Conservation (phyloP, 2,113 vertebrate species). For the Solea senegalensis region DNA sequence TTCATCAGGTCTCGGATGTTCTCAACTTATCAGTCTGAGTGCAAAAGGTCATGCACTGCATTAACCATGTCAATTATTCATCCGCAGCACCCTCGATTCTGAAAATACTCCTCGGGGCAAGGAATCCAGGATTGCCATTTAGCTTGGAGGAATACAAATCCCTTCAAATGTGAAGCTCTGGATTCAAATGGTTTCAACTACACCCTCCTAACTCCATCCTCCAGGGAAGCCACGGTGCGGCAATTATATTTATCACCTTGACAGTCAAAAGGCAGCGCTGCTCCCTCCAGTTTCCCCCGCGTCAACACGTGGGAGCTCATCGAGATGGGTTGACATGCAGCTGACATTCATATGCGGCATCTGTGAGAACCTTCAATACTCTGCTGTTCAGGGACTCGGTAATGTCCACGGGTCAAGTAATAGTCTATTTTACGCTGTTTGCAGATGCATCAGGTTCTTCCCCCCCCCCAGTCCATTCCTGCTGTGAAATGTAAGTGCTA, state of each 20-base stretch:
- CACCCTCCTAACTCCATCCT: slow-evolving; percentile 51
- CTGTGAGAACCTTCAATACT: slow-evolving; percentile 36
- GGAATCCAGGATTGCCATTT: slow-evolving; percentile 57
- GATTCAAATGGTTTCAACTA: slow-evolving; percentile 54
- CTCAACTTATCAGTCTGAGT: slow-evolving; percentile 62
- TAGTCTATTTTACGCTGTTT: slow-evolving; percentile 40
- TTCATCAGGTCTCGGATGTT: slow-evolving; percentile 66
- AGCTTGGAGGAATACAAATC: slow-evolving; percentile 67
- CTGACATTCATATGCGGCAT: slow-evolving; percentile 55
- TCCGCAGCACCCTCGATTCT: slow-evolving; percentile 51
- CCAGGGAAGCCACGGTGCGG: slow-evolving; percentile 58
- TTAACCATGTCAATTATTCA: slow-evolving; percentile 78
- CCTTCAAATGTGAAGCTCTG: slow-evolving; percentile 66
- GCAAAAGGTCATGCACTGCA: slow-evolving; percentile 66
- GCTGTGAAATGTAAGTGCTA: slow-evolving; percentile 21
- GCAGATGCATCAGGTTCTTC: slow-evolving; percentile 11
- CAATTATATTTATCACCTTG: slow-evolving; percentile 76
- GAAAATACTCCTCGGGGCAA: slow-evolving; percentile 55
- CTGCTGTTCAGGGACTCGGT: slow-evolving; percentile 36
- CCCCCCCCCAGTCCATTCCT: slow-evolving; percentile 3
- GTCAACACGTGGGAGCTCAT: slow-evolving; percentile 55
- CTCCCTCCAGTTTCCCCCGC: slow-evolving; percentile 24
- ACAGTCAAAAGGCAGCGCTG: slow-evolving; percentile 49
- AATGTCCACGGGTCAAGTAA: slow-evolving; percentile 31
- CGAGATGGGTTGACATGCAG: slow-evolving; percentile 55